A percentile compares a stretch with the other conserved stretches of the same genome.
These are phyloP conservation scores for Channa maculata DNA, from an alignment of 2,113 vertebrate species.

Conservation along the genomic window DNA sequence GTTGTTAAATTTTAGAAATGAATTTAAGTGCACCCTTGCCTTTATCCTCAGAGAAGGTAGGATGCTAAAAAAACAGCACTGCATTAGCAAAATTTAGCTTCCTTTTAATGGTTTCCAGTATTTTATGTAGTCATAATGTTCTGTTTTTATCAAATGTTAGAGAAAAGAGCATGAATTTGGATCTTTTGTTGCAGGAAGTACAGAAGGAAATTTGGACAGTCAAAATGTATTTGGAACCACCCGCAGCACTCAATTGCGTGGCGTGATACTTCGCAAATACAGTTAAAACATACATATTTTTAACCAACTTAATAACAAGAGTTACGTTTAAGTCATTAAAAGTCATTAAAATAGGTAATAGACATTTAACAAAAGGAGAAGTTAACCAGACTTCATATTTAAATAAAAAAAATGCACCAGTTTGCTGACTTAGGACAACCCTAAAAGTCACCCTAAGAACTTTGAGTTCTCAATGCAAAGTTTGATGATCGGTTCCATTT, in stretches of 20 bases:
- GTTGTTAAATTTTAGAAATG: not conserved
- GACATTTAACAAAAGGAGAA: too few species aligned
- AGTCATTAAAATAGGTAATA: too few species aligned
- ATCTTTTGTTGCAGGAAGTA: not conserved
- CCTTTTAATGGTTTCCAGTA: not conserved
- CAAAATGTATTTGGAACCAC: not conserved
- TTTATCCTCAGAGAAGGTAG: not conserved
- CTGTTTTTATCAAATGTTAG: not conserved
- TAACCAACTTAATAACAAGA: not conserved
- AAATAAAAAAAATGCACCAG: not conserved
- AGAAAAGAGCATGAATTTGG: not conserved
- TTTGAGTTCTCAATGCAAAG: slow-evolving; percentile 7
- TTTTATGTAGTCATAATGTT: not conserved
- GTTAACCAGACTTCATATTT: too few species aligned
- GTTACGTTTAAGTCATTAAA: too few species aligned
- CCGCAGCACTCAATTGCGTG: not conserved
- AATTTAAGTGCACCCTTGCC: not conserved
- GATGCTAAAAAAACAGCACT: not conserved
- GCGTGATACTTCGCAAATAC: slow-evolving; percentile 4
- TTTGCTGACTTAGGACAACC: not conserved
- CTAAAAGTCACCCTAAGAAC: slow-evolving; percentile 13
- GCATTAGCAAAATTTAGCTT: not conserved
- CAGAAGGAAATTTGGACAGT: not conserved
- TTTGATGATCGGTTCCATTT: not conserved
- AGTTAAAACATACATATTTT: not conserved